Evolutionary conservation across 2,797 vertebrate species (phyloP), one percentile per base, ranked within the genome.

Genomic region (Silurus lanzhouensis): DNA sequence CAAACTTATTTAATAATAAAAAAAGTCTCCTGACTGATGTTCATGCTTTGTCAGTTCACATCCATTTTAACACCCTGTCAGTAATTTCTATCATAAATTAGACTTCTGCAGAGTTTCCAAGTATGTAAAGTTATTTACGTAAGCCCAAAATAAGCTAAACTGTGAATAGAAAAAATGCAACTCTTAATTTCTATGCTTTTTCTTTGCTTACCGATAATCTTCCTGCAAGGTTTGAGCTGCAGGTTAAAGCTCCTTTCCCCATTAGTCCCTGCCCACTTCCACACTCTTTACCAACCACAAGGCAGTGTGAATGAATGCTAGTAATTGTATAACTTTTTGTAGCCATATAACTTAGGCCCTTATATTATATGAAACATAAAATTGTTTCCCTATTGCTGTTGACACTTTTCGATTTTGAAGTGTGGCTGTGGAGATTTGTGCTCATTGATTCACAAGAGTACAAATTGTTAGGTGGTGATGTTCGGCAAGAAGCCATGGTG

Each of bases 251-350:
- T 6, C 2, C 20, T n/a, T 44, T 17, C 12, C 7, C 20, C 7
- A 27, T 15, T 25, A 74, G n/a, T 75, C 19, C 61, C 70, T 25
- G 46, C 68, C 82, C 61, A 60, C 38, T 76, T 80, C 31, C 12
- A 17, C 14, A 60, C 52, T 79, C 67, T 74, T 58, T 57, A 80
- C 81, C 85, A 83, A 82, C 22, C 81, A 86, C 64, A 83, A 74
- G 13, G 75, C 52, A 46, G 80, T 12, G 25, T 81, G 57, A 64
- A 52, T 52, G 48, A 10, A 52, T 4, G 6, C 10, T 7, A 52
- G 48, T 52, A 10, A 52, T 52, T 52, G 48, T 52, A 52, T 52
- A 52, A 52, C 8, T 52, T 52, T 10, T 52, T 52, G 48, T 52
- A 52, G 48, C 8, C 48, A 52, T 52, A 52, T 52, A 52, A 52